phyloP scores from a whole-genome alignment of 2,113 vertebrate genomes.

The Notiomystis cincta region DNA sequence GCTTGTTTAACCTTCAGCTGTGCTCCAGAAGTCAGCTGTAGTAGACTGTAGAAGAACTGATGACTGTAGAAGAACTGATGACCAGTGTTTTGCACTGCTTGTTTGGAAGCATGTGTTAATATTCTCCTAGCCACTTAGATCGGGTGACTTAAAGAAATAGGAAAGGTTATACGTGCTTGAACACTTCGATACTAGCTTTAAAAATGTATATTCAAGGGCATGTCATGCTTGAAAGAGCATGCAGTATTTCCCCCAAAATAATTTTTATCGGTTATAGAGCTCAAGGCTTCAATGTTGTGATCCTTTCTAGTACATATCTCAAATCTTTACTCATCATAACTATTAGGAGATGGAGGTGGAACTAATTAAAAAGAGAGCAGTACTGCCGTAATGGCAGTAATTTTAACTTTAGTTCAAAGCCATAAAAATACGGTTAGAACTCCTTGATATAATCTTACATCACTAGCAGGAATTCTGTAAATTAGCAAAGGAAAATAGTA shows the following conservation, averaged over 20 bases:
- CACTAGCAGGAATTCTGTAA: constrained; percentile 30
- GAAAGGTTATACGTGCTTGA: background rate
- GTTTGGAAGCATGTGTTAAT: background rate
- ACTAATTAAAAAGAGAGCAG: constrained; percentile 5
- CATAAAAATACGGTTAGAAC: background rate
- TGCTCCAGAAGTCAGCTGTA: constrained; percentile 27
- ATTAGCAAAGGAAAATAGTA: constrained; percentile 23
- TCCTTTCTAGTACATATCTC: background rate
- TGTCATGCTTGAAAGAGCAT: background rate
- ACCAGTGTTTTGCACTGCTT: background rate
- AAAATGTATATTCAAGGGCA: background rate
- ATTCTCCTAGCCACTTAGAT: background rate
- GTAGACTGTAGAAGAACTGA: background rate
- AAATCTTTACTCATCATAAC: background rate
- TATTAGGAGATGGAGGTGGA: background rate
- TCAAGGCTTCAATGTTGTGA: background rate
- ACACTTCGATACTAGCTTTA: background rate
- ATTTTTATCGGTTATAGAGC: background rate
- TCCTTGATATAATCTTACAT: constrained; percentile 5
- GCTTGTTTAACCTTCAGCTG: constrained; percentile 67
- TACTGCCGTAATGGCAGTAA: background rate
- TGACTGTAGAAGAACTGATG: background rate
- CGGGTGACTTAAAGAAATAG: background rate
- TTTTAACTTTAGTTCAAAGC: constrained; percentile 9
- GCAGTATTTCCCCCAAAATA: background rate